phyloP scores from a whole-genome alignment of 2,888 invertebrate genomes.

The Drosophila engyochracea region DNA sequence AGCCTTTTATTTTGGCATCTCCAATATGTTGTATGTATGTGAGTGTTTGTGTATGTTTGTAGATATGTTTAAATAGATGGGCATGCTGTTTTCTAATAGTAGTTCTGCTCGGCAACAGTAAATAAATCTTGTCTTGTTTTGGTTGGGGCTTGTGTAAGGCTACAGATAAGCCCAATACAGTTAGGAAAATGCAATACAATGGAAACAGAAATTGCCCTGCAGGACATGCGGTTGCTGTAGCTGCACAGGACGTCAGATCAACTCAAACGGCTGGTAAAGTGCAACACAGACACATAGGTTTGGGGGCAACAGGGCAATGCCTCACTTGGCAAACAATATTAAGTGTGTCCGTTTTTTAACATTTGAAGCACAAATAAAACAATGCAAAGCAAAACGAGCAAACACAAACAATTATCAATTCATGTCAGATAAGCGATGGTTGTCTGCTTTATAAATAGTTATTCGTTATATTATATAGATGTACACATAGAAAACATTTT shows the following conservation, averaged over 20 bases:
- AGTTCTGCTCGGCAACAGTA: constrained; percentile 48
- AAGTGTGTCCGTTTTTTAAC: constrained; percentile 67
- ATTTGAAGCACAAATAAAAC: constrained; percentile 63
- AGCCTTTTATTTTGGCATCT: constrained; percentile 10
- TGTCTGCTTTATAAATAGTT: background rate
- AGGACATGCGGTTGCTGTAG: constrained; percentile 45
- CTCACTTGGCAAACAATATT: constrained; percentile 68
- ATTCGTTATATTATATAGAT: background rate
- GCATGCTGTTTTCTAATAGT: constrained; percentile 49
- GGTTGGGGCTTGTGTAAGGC: constrained; percentile 51
- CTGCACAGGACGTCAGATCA: constrained; percentile 45
- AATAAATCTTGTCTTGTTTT: constrained; percentile 53
- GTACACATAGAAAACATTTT: background rate
- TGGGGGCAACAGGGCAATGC: constrained; percentile 4
- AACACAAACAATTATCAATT: constrained; percentile 32
- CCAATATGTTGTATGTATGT: background rate
- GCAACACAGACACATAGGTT: constrained; percentile 26
- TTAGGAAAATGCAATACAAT: constrained; percentile 44
- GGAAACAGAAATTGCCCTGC: constrained; percentile 65
- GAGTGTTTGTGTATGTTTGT: constrained; percentile 1
- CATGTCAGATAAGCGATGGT: constrained; percentile 27
- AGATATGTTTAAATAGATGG: constrained; percentile 21
- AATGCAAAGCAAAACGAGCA: constrained; percentile 24
- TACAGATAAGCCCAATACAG: constrained; percentile 54
- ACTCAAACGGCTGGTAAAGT: constrained; percentile 49